Conservation (phyloP, 1,140 invertebrate genomes). For the Drosophila punjabiensis region DNA sequence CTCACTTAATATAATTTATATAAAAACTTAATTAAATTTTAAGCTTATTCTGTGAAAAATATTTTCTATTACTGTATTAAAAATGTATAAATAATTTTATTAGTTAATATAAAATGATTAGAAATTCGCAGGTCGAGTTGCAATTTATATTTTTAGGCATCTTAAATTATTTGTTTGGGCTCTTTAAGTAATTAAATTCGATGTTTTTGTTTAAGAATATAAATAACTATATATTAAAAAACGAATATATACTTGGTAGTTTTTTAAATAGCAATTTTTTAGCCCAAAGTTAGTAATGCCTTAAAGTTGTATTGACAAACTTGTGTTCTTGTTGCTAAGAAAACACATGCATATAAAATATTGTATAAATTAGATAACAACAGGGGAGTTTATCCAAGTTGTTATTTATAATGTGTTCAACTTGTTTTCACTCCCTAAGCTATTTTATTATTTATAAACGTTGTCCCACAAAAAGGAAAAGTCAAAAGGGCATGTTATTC, state of each 20-base stretch:
- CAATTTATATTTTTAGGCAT: background rate
- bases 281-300: background rate
- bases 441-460: constrained; percentile 12
- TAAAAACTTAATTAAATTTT: background rate
- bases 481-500: background rate
- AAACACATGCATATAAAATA: background rate
- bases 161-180: background rate
- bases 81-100: background rate
- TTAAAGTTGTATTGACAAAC: background rate
- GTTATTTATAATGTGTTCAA: background rate
- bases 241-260: background rate
- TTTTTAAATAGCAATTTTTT: background rate
- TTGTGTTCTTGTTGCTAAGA: too few relatives aligned
- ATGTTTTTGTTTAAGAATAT: background rate
- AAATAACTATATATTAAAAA: background rate
- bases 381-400: background rate
- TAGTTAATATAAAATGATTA: background rate
- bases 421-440: background rate
- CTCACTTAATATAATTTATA: background rate
- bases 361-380: background rate
- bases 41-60: background rate
- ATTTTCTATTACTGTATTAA: too few relatives aligned
- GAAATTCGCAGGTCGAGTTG: too few relatives aligned
- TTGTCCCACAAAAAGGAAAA: background rate
- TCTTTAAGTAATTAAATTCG: background rate